A percentile compares a stretch with the other conserved stretches of the same genome.
These are phyloP conservation scores for Odontocolon sp. DNA, from an alignment of 2,888 invertebrate genomes.

Conservation along the genomic window DNA sequence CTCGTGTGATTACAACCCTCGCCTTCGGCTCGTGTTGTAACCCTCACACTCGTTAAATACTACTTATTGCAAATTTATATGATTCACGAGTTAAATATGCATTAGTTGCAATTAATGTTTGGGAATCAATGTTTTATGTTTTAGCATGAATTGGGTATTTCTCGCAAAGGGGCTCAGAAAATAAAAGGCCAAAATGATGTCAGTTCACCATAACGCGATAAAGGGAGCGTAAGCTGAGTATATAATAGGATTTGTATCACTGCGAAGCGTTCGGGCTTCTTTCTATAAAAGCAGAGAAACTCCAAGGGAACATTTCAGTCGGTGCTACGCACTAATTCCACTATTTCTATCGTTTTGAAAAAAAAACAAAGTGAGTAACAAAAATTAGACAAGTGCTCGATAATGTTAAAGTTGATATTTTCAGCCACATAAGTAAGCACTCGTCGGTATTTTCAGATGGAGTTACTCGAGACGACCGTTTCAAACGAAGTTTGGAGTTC, in stretches of 20 bases:
- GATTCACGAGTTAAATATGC: too few relatives aligned
- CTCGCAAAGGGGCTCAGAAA: too few relatives aligned
- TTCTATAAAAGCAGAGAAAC: constrained; percentile 55
- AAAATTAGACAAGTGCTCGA: not conserved
- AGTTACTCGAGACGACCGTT: constrained; percentile 14
- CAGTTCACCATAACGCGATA: constrained; percentile 53
- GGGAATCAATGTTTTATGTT: too few relatives aligned
- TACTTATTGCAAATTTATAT: too few relatives aligned
- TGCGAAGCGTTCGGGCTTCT: constrained; percentile 44
- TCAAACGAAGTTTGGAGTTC: constrained; percentile 55
- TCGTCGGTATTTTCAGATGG: constrained; percentile 53
- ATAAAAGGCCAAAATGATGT: constrained; percentile 38
- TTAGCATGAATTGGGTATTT: too few relatives aligned
- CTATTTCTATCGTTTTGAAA: constrained; percentile 17
- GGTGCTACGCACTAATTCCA: constrained; percentile 54
- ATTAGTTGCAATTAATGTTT: too few relatives aligned
- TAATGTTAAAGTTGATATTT: too few relatives aligned
- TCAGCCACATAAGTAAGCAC: too few relatives aligned
- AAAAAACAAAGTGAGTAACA: constrained; percentile 22
- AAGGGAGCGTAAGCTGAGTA: constrained; percentile 21
- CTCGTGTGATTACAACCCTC: too few relatives aligned
- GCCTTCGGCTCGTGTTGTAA: too few relatives aligned
- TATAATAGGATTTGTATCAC: constrained; percentile 53
- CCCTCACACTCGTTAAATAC: too few relatives aligned
- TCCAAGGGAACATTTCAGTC: constrained; percentile 49